Conservation (phyloP, 1,140 invertebrate genomes). For the Pentalonia nigronervosa region DNA sequence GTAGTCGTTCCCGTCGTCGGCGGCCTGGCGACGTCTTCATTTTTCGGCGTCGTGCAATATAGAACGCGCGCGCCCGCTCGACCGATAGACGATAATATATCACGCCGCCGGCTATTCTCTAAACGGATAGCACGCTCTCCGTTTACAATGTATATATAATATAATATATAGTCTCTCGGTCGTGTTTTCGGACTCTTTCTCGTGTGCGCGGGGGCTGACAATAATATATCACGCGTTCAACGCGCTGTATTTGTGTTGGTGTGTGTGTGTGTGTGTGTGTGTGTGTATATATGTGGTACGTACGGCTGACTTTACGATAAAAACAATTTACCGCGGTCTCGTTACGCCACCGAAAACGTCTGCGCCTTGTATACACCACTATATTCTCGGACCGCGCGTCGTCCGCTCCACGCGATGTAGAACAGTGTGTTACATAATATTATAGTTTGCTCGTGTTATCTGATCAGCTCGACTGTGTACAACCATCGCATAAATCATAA, state of each 20-base stretch:
- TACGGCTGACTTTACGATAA: slow-evolving; percentile 36
- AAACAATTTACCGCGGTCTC: slow-evolving; percentile 48
- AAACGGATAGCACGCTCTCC: background rate
- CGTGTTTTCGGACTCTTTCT: background rate
- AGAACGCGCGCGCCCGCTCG: background rate
- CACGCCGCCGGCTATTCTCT: background rate
- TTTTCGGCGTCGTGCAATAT: background rate
- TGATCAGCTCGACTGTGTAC: background rate
- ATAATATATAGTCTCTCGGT: background rate
- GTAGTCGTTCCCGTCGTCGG: background rate
- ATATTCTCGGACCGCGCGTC: background rate
- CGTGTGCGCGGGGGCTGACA: background rate
- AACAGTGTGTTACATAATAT: background rate
- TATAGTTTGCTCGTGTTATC: background rate
- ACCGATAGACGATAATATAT: slow-evolving; percentile 10
- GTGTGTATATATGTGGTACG: background rate
- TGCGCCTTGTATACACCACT: background rate
- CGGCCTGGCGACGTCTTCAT: background rate
- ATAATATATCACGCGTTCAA: slow-evolving; percentile 46
- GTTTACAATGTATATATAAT: background rate
- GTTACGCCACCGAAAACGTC: background rate
- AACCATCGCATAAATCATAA: background rate
- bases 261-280: background rate
- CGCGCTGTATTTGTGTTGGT: background rate
- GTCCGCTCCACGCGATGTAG: background rate